Conservation (phyloP, 2,888 invertebrate species). For the Osedax frankpressi region DNA sequence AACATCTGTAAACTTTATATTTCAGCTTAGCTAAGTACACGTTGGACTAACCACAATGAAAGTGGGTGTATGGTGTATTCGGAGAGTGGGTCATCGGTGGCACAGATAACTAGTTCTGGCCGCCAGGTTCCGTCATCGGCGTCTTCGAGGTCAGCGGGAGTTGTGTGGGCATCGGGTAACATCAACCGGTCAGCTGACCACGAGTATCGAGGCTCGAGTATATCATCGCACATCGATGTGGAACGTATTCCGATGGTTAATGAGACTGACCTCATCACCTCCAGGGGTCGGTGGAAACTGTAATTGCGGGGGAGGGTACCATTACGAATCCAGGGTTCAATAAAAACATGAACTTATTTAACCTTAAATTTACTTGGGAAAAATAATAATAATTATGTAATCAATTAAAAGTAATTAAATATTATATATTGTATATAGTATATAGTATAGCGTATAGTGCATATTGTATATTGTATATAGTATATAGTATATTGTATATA, state of each 20-base stretch:
- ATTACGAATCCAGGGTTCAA: too few species aligned
- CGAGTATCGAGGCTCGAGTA: neutral
- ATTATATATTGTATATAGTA: too few species aligned
- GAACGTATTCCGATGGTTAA: conserved; percentile 11
- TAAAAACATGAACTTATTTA: too few species aligned
- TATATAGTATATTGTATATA: too few species aligned
- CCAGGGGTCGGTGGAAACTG: conserved; percentile 8
- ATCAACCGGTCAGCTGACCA: neutral
- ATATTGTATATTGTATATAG: too few species aligned
- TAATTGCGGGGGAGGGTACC: conserved; percentile 14
- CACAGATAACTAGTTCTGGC: conserved; percentile 26
- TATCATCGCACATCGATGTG: conserved; percentile 14
- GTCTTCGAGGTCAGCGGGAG: too few species aligned
- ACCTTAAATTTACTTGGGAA: too few species aligned
- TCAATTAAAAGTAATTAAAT: too few species aligned
- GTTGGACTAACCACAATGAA: conserved; percentile 29
- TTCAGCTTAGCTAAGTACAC: too few species aligned
- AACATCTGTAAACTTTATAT: too few species aligned
- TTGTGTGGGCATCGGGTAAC: neutral
- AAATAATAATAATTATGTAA: too few species aligned
- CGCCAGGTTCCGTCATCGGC: conserved; percentile 23
- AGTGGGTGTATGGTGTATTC: conserved; percentile 20
- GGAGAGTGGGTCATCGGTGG: conserved; percentile 4
- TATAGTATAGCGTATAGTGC: too few species aligned
- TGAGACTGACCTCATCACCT: conserved; percentile 14